Percentiles rank a stretch among this genome's conserved stretches.
Evolutionary conservation across 2,888 invertebrate species (phyloP).

Genomic region (Digitonthophagus gazella): DNA sequence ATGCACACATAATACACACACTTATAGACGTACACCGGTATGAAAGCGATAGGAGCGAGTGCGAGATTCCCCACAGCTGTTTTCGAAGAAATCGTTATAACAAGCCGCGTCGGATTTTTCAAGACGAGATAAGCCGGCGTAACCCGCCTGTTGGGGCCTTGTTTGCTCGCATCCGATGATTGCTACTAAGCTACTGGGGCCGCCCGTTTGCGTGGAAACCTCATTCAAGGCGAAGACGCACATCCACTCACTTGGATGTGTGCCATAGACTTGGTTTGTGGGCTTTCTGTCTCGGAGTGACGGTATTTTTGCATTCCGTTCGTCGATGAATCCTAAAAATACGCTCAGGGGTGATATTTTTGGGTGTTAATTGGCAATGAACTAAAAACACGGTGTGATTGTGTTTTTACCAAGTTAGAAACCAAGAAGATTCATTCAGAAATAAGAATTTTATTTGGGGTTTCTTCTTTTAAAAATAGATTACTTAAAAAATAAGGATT

Average conservation of each 20-base stretch:
- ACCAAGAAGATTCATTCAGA: neutral
- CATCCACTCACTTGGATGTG: neutral
- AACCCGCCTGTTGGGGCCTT: neutral
- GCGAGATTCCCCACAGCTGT: neutral
- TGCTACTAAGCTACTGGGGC: neutral
- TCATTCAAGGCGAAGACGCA: neutral
- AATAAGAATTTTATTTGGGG: too few species aligned
- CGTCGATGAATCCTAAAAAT: neutral
- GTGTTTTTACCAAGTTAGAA: neutral
- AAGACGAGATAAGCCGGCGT: neutral
- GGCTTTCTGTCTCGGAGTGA: neutral
- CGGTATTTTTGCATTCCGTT: neutral
- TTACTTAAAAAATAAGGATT: neutral
- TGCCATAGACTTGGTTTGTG: neutral
- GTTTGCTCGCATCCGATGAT: neutral
- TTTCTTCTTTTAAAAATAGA: neutral
- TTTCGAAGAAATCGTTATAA: neutral
- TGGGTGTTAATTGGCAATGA: neutral
- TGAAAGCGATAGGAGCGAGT: neutral
- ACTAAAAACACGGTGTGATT: neutral
- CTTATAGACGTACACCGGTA: neutral
- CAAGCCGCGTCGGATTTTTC: neutral
- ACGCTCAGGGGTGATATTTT: neutral
- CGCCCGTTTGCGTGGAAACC: neutral
- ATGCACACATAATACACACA: neutral